Evolutionary conservation across 2,888 invertebrate genomes (phyloP).

Genomic region (Scotopteryx bipunctaria): DNA sequence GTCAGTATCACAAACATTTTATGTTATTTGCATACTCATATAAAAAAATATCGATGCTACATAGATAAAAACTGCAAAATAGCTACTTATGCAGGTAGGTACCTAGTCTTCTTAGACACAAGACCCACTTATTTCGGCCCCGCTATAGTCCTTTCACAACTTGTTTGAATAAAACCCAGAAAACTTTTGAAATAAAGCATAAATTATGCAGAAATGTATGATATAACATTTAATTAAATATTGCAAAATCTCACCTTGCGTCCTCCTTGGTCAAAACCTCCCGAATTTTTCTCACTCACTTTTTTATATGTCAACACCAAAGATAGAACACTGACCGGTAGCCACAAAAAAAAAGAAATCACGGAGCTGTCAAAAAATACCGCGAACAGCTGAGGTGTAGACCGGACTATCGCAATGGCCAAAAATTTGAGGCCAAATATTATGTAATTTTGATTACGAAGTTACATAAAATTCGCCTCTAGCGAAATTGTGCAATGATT

Average conservation of each 20-base stretch:
- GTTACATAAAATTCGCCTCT: slow-evolving; percentile 77
- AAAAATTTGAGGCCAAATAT: slow-evolving; percentile 76
- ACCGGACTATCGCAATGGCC: slow-evolving; percentile 59
- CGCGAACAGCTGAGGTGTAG: slow-evolving; percentile 62
- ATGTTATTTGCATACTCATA: no score
- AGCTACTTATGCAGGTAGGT: no score
- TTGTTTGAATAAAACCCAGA: slow-evolving; percentile 41
- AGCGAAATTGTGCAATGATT: slow-evolving; percentile 54
- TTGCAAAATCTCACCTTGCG: slow-evolving; percentile 22
- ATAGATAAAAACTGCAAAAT: no score
- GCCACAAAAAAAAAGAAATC: slow-evolving; percentile 44
- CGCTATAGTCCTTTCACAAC: slow-evolving; percentile 23
- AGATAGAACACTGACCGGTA: slow-evolving; percentile 22
- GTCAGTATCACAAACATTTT: no score
- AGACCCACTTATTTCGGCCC: background rate
- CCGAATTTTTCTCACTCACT: slow-evolving; percentile 9
- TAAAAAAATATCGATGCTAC: no score
- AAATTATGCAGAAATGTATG: slow-evolving; percentile 15
- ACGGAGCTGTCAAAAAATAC: slow-evolving; percentile 46
- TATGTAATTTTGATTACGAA: slow-evolving; percentile 74
- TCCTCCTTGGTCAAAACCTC: background rate
- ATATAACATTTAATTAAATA: slow-evolving; percentile 14
- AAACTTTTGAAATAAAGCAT: slow-evolving; percentile 16
- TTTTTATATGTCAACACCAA: background rate
- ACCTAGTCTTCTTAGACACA: background rate